Evolutionary conservation across 2,888 invertebrate species (phyloP).

Genomic region (Temnothorax rugatulus): DNA sequence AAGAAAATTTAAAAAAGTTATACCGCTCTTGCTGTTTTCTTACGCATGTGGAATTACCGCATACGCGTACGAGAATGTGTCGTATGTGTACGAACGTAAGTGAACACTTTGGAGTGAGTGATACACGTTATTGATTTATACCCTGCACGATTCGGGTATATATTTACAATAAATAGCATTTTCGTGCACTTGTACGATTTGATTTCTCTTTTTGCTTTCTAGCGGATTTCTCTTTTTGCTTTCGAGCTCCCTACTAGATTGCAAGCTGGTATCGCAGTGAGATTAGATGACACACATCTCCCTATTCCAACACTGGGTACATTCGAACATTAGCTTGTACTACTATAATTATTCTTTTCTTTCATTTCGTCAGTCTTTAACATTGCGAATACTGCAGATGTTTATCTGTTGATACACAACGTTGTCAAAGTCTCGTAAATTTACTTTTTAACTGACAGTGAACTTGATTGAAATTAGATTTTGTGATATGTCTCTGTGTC

Average conservation of each 20-base stretch:
- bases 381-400: slow-evolving; percentile 64
- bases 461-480: slow-evolving; percentile 65
- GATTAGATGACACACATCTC: slow-evolving; percentile 17
- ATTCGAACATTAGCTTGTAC: slow-evolving; percentile 55
- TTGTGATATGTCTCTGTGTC: slow-evolving; percentile 75
- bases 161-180: slow-evolving; percentile 63
- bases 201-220: slow-evolving; percentile 69
- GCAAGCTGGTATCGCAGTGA: slow-evolving; percentile 61
- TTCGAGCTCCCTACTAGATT: slow-evolving; percentile 54
- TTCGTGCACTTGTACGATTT: slow-evolving; percentile 65
- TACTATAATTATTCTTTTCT: slow-evolving; percentile 61
- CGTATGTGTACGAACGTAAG: neutral
- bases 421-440: slow-evolving; percentile 22
- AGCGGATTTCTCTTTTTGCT: slow-evolving; percentile 68
- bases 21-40: neutral
- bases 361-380: slow-evolving; percentile 73
- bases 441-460: slow-evolving; percentile 39
- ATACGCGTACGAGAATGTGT: neutral
- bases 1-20: neutral
- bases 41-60: slow-evolving; percentile 2
- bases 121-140: slow-evolving; percentile 32
- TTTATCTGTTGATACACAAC: slow-evolving; percentile 45
- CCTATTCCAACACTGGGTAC: slow-evolving; percentile 53
- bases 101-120: slow-evolving; percentile 65
- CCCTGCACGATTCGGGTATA: slow-evolving; percentile 58